Percentiles rank a stretch among this genome's conserved stretches.
Conservation (phyloP, 64 coral and sea anemone genomes). For the Acropora yongei region DNA sequence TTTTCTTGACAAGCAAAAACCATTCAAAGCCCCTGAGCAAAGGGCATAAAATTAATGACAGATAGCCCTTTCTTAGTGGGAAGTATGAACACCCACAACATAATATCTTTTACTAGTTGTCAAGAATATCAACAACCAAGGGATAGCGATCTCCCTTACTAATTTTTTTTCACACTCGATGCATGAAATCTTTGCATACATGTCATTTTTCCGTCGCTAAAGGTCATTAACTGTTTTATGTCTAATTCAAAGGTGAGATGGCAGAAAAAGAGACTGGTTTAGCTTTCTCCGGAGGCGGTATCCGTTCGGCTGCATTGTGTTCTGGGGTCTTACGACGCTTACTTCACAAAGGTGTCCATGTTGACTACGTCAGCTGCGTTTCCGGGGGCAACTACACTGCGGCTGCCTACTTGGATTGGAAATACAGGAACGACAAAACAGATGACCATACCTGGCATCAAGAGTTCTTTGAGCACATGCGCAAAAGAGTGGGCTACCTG, state of each 20-base stretch:
- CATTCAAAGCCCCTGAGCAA: no score
- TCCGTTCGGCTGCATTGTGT: conserved; percentile 76
- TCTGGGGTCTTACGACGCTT: conserved; percentile 80
- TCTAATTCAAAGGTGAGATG: conserved; percentile 18
- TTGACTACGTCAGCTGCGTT: conserved; percentile 87
- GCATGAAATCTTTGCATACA: no score
- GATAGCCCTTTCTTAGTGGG: no score
- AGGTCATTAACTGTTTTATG: no score
- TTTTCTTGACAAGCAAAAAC: no score
- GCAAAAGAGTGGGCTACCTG: conserved; percentile 67
- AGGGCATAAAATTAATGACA: no score
- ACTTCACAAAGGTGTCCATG: conserved; percentile 66
- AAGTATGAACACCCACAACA: no score
- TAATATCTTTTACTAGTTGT: no score
- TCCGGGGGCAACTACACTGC: conserved; percentile 88
- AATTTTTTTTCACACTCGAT: no score
- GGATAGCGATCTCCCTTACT: no score
- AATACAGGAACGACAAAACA: conserved; percentile 51
- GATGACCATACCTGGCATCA: conserved; percentile 80
- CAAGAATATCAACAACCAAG: no score
- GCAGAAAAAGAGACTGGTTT: conserved; percentile 53
- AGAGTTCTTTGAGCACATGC: conserved; percentile 82
- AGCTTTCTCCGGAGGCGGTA: conserved; percentile 81
- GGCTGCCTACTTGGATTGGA: conserved; percentile 83
- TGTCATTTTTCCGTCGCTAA: no score